Percentiles rank a stretch among this genome's conserved stretches.
Evolutionary conservation across 2,113 vertebrate species (phyloP).

Genomic region (Oryzias woworae): DNA sequence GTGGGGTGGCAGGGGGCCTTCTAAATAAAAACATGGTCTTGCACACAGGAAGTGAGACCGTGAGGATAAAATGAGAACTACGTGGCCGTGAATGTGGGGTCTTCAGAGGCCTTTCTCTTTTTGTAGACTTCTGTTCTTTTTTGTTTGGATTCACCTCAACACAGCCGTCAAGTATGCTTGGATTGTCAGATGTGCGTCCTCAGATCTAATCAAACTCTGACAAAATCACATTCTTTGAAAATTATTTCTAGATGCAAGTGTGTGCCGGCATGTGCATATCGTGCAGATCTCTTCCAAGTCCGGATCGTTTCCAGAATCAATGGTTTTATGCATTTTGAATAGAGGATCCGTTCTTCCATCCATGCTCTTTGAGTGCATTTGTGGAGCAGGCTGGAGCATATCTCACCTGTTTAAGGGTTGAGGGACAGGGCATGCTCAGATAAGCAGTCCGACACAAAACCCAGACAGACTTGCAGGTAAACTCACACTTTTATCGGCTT

Average conservation of each 20-base stretch:
- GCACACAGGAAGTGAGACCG: constrained; percentile 64
- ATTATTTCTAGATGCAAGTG: constrained; percentile 9
- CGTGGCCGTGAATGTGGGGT: constrained; percentile 17
- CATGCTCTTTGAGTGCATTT: no score
- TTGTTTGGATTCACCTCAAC: constrained; percentile 13
- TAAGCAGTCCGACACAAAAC: no score
- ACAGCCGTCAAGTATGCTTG: not conserved
- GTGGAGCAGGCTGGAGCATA: no score
- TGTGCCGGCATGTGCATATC: constrained; percentile 30
- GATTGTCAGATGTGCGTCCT: not conserved
- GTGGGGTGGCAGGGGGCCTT: constrained; percentile 57
- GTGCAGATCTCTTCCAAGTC: constrained; percentile 11
- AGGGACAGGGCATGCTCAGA: no score
- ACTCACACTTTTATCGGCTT: no score
- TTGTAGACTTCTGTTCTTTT: not conserved
- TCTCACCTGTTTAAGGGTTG: no score
- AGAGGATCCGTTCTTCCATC: no score
- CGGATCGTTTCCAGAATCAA: constrained; percentile 9
- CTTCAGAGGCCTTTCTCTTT: constrained; percentile 6
- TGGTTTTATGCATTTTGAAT: constrained; percentile 5
- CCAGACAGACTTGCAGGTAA: no score
- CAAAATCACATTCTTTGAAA: constrained; percentile 28
- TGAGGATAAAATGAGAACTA: constrained; percentile 50
- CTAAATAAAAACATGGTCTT: constrained; percentile 64
- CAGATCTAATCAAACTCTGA: constrained; percentile 39